These are phyloP conservation scores for Otocyon megalotis DNA, from an alignment of 2,113 vertebrate species.

Conservation along the genomic window DNA sequence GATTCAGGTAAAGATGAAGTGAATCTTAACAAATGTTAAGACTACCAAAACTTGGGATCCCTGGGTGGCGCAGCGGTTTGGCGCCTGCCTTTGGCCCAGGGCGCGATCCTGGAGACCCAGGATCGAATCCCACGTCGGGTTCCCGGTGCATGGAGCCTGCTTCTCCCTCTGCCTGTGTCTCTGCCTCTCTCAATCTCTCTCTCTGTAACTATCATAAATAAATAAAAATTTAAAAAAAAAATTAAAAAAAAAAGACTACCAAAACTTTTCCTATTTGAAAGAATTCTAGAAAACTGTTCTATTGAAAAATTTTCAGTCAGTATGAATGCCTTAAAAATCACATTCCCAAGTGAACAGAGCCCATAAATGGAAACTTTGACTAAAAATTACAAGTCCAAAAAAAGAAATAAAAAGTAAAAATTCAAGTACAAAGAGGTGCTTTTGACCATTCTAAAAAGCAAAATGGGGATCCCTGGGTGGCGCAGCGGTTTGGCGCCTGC, in stretches of 20 bases:
- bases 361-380: background rate
- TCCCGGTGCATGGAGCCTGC: too few species aligned
- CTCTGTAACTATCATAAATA: too few species aligned
- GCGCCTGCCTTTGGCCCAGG: too few species aligned
- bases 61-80: too few species aligned
- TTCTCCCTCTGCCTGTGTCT: too few species aligned
- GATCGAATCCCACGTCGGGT: too few species aligned
- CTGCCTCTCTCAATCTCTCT: too few species aligned
- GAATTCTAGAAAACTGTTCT: background rate
- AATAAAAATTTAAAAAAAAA: too few species aligned
- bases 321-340: background rate
- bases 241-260: too few species aligned
- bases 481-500: background rate
- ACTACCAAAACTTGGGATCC: background rate
- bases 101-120: too few species aligned
- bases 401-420: background rate
- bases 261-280: background rate
- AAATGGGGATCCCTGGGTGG: background rate
- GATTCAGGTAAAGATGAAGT: background rate
- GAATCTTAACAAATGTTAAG: constrained; percentile 22
- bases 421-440: background rate
- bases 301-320: background rate
- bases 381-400: constrained; percentile 8
- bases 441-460: background rate
- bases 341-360: background rate